Conservation (phyloP, 2,113 vertebrate species). For the Heterochromis multidens region DNA sequence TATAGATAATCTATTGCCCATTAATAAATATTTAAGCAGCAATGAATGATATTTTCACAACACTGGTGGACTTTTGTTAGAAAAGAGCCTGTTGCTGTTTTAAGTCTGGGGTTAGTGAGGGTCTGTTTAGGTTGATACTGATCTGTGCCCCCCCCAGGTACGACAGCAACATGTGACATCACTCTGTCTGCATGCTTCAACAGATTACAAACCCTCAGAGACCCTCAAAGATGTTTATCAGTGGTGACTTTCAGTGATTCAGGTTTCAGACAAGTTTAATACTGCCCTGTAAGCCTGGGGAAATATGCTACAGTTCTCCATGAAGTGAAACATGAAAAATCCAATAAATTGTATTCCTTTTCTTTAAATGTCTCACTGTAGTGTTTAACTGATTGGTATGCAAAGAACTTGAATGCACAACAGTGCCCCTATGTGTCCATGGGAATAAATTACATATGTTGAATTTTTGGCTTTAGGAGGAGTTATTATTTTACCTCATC, state of each 20-base stretch:
- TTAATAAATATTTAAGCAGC: slow-evolving; percentile 1
- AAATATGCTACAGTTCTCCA: not conserved
- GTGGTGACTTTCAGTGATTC: not conserved
- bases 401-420: not conserved
- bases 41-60: slow-evolving; percentile 8
- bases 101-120: slow-evolving; percentile 23
- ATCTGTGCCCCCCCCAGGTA: slow-evolving; percentile 36
- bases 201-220: slow-evolving; percentile 48
- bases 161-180: slow-evolving; percentile 60
- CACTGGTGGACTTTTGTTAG: not conserved
- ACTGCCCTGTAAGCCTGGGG: not conserved
- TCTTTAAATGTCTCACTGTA: not conserved
- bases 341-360: not conserved
- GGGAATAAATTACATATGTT: not conserved
- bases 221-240: slow-evolving; percentile 52
- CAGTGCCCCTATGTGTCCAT: slow-evolving; percentile 50
- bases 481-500: slow-evolving; percentile 60
- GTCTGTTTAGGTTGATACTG: slow-evolving; percentile 54
- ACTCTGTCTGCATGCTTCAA: slow-evolving; percentile 52
- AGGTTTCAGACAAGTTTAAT: slow-evolving; percentile 23
- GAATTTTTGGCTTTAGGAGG: not conserved
- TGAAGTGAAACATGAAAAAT: not conserved
- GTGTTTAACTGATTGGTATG: not conserved
- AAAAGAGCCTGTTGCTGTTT: not conserved
- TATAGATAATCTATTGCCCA: not conserved